Percentiles rank a stretch among this genome's conserved stretches.
These are phyloP conservation scores for Delphinapterus leucas DNA, from an alignment of 2,113 vertebrate species.

Conservation along the genomic window DNA sequence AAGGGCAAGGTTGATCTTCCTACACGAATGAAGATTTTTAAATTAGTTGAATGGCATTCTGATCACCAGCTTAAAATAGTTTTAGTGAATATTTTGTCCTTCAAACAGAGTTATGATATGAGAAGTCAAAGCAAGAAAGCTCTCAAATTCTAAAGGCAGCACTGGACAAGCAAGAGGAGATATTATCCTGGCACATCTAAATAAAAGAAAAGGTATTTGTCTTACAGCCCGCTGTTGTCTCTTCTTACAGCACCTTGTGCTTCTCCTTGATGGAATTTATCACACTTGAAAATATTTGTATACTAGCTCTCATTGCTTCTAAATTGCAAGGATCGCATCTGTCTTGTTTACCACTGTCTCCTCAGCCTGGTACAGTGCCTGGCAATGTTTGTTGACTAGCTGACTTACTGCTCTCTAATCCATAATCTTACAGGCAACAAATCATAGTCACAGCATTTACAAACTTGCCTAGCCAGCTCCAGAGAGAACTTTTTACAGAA, in stretches of 20 bases:
- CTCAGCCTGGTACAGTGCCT: background rate
- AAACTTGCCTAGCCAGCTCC: background rate
- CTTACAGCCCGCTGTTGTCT: background rate
- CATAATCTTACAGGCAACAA: background rate
- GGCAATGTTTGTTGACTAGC: background rate
- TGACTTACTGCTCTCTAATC: background rate
- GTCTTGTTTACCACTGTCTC: background rate
- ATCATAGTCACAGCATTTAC: background rate
- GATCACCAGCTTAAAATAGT: background rate
- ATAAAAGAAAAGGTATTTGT: background rate
- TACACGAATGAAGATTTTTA: slow-evolving; percentile 35
- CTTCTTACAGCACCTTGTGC: background rate
- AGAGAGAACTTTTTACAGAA: background rate
- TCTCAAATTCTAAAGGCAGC: background rate
- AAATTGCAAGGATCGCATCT: background rate
- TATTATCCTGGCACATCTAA: background rate
- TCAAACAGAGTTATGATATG: background rate
- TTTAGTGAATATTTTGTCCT: slow-evolving; percentile 12
- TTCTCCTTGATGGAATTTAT: background rate
- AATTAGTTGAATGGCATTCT: background rate
- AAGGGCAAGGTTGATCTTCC: background rate
- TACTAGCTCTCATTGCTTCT: background rate
- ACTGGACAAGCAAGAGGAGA: background rate
- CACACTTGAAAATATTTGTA: background rate
- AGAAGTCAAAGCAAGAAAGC: background rate